Conservation (phyloP, 2,888 invertebrate genomes). For the Idaea aversata region DNA sequence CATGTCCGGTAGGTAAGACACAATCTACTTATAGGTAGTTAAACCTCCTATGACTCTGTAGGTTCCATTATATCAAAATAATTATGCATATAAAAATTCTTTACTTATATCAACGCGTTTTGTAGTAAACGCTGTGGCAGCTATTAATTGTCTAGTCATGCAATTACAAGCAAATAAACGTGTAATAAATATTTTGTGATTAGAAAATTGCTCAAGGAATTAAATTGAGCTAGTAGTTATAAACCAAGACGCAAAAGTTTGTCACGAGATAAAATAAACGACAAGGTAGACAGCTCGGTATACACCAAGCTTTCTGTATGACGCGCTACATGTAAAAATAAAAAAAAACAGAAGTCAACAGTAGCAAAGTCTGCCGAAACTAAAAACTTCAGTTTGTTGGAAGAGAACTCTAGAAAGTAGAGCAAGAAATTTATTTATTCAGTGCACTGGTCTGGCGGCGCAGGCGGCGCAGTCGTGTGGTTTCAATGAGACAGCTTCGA, state of each 20-base stretch:
- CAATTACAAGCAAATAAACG: neutral
- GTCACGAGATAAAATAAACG: neutral
- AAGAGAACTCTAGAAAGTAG: slow-evolving; percentile 80
- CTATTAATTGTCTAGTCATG: neutral
- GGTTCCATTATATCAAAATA: neutral
- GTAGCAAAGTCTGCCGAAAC: slow-evolving; percentile 31
- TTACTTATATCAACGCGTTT: neutral
- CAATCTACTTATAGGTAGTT: slow-evolving; percentile 10
- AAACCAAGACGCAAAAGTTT: neutral
- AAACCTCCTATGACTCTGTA: neutral
- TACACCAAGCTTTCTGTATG: neutral
- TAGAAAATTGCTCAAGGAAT: slow-evolving; percentile 1
- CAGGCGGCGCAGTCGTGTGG: slow-evolving; percentile 52
- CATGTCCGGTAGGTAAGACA: slow-evolving; percentile 64
- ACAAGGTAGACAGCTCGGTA: neutral
- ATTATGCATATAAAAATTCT: neutral
- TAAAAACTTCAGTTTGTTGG: slow-evolving; percentile 64
- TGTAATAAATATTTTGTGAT: neutral
- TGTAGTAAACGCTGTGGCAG: neutral
- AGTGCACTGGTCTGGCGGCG: slow-evolving; percentile 48
- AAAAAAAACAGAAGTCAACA: neutral
- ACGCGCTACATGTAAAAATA: neutral
- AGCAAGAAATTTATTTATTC: slow-evolving; percentile 79
- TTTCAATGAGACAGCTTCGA: slow-evolving; percentile 48
- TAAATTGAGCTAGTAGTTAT: neutral